These are phyloP conservation scores for Ceyx erithaca DNA, from an alignment of 2,797 vertebrate species.

Conservation along the genomic window DNA sequence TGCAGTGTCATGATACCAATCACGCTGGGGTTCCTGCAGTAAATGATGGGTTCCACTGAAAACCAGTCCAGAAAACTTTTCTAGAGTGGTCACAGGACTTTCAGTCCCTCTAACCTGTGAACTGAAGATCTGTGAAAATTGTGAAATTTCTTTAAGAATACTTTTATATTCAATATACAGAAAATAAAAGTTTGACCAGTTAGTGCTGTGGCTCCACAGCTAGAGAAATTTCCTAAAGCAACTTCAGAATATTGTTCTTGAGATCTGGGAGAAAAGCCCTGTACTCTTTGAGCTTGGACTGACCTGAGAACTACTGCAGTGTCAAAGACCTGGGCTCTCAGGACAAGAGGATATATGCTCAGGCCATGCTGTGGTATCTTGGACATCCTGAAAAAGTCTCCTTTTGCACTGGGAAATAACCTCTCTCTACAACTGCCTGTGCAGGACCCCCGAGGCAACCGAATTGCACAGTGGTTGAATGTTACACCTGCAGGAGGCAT, in stretches of 20 bases:
- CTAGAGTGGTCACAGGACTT: neutral
- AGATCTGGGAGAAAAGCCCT: neutral
- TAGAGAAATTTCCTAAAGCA: neutral
- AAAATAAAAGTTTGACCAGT: neutral
- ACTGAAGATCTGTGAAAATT: neutral
- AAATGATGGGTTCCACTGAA: neutral
- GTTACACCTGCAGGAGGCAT: constrained; percentile 65
- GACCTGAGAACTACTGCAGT: neutral
- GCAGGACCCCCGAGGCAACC: constrained; percentile 75
- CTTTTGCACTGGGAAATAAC: neutral
- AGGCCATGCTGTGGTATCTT: neutral
- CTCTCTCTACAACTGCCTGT: neutral
- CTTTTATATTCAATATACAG: neutral
- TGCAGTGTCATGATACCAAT: neutral
- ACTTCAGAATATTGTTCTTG: neutral
- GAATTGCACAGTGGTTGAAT: constrained; percentile 81
- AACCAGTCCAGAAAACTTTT: neutral
- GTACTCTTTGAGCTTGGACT: neutral
- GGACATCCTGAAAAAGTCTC: neutral
- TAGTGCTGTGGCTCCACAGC: neutral
- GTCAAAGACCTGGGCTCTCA: neutral
- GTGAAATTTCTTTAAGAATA: neutral
- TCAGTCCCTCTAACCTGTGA: neutral
- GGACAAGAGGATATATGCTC: neutral
- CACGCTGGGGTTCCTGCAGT: neutral